Conservation (phyloP, 2,888 invertebrate species). For the Phyllotreta cruciferae region DNA sequence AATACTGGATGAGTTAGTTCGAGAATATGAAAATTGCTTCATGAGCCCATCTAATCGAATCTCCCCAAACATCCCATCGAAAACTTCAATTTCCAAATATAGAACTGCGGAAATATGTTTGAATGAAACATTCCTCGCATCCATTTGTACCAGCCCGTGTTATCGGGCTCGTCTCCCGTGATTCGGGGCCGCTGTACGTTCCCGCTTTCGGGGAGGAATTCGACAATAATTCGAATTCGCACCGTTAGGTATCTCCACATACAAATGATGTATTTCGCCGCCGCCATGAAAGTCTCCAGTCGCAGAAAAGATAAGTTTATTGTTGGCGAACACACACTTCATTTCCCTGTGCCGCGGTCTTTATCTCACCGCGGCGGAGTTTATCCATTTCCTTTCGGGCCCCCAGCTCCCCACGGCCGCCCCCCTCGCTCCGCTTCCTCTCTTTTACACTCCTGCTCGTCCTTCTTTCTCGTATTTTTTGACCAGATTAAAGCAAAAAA, state of each 20-base stretch:
- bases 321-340: slow-evolving; percentile 60
- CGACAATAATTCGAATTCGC: slow-evolving; percentile 54
- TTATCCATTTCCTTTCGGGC: slow-evolving; percentile 58
- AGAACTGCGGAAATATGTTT: slow-evolving; percentile 26
- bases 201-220: slow-evolving; percentile 21
- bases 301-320: slow-evolving; percentile 60
- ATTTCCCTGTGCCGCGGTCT: slow-evolving; percentile 58
- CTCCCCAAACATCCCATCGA: neutral
- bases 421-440: slow-evolving; percentile 35
- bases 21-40: neutral
- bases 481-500: too few species aligned
- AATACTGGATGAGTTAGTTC: too few species aligned
- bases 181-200: slow-evolving; percentile 23
- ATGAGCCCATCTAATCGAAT: neutral
- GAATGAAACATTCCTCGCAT: slow-evolving; percentile 27
- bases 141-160: slow-evolving; percentile 27
- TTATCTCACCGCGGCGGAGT: slow-evolving; percentile 59
- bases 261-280: slow-evolving; percentile 60
- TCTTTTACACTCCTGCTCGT: slow-evolving; percentile 11
- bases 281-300: slow-evolving; percentile 55
- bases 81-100: slow-evolving; percentile 28
- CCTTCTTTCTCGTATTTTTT: slow-evolving; percentile 9
- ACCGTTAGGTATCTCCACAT: slow-evolving; percentile 58
- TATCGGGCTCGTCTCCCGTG: slow-evolving; percentile 23
- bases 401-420: slow-evolving; percentile 45